These are phyloP conservation scores for Seriola aureovittata DNA, from an alignment of 2,113 vertebrate genomes.

Conservation along the genomic window DNA sequence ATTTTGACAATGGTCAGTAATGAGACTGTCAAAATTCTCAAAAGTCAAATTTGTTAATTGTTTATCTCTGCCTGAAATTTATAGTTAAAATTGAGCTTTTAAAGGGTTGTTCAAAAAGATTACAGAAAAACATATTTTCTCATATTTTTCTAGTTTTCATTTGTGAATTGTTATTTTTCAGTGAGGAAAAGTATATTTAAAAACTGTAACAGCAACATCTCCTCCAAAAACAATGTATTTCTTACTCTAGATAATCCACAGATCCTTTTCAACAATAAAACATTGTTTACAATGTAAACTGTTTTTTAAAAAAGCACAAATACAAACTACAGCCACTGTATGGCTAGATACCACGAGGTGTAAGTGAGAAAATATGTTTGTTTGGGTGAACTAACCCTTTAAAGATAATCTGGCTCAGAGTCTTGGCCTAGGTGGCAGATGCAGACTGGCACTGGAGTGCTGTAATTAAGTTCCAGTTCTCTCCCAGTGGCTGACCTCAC, in stretches of 20 bases:
- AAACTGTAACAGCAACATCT: neutral
- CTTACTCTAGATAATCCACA: neutral
- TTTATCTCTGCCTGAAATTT: neutral
- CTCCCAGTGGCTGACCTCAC: slow-evolving; percentile 21
- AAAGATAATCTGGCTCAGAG: slow-evolving; percentile 1
- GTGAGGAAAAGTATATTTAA: too few species aligned
- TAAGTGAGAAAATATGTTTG: too few species aligned
- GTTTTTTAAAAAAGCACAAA: too few species aligned
- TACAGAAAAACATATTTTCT: neutral
- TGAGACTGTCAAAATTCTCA: too few species aligned
- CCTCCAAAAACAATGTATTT: neutral
- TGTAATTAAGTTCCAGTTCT: slow-evolving; percentile 43
- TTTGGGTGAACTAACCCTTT: slow-evolving; percentile 4
- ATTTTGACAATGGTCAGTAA: neutral
- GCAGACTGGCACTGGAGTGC: slow-evolving; percentile 11
- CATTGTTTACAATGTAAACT: too few species aligned
- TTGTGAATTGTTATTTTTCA: neutral
- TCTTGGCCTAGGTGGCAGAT: slow-evolving; percentile 21
- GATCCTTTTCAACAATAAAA: neutral
- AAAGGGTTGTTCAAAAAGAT: neutral
- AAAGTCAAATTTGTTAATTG: too few species aligned
- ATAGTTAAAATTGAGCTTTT: neutral
- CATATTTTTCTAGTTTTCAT: neutral
- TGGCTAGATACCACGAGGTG: too few species aligned
- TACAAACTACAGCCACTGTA: too few species aligned